Base-by-base conservation (phyloP, 2,797 vertebrate species). In the Semaprochilodus insignis region DNA sequence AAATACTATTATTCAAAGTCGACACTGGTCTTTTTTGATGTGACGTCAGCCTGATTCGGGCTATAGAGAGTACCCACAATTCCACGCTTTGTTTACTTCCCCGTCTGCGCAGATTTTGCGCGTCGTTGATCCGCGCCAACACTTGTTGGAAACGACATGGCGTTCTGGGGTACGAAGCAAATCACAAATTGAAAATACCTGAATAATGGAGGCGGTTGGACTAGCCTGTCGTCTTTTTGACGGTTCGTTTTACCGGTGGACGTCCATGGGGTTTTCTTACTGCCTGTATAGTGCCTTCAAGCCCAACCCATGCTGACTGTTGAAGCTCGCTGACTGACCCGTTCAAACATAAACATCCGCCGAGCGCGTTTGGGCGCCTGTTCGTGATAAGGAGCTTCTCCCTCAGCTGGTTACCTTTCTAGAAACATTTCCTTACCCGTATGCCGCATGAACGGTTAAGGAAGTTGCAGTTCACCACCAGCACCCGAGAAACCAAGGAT, bases 271-370 rank as follows among this genome's bases (percentile, higher is more conserved):
- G 15, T 21, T 71, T 57, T 65, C 5, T 10, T 23, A 17, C 10
- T 59, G 1, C 3, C n/a, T 17, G n/a, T 17, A 55, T 13, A 25
- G 31, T 55, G 55, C 25, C 21, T n/a, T 71, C 21, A 4, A 31
- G 15, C 0, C 19, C 16, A 19, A 6, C 21, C 19, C 23, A 31
- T 10, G 14, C 27, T 65, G 16, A 14, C 17, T 23, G 36, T 25
- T 60, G 34, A 7, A 36, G 11, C 82, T 36, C 21, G 15, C 63
- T 21, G 23, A 63, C 55, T 77, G 10, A 16, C 3, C 40, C 63
- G 93, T 94, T 91, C 87, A 93, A 94, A 87, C n/a, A 57, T 80
- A 93, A 94, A 95, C 94, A 93, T 94, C 94, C 94, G 93, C 87
- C 36, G 66, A 1, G 60, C 16, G 21, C 8, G 40, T 44, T 88